Conservation (phyloP, 1,140 invertebrate species). For the Chymomyza costata region DNA sequence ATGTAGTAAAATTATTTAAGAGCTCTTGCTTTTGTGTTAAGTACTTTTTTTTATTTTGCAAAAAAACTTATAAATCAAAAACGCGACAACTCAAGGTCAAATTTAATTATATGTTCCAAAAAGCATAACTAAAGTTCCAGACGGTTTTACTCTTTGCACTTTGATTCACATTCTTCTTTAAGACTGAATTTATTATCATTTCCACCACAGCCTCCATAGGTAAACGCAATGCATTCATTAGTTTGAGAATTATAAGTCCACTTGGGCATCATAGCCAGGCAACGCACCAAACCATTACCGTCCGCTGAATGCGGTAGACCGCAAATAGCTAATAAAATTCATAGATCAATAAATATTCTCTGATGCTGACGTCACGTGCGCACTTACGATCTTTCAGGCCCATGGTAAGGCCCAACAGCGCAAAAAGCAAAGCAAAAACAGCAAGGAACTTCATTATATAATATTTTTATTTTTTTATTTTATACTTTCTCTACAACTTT, state of each 20-base stretch:
- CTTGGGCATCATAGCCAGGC: constrained; percentile 74
- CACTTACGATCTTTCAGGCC: constrained; percentile 44
- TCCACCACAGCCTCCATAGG: constrained; percentile 88
- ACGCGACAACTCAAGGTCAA: no score
- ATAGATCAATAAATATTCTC: neutral
- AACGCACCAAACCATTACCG: constrained; percentile 52
- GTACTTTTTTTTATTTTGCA: no score
- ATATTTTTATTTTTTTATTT: no score
- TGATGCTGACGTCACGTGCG: no score
- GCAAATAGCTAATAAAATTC: constrained; percentile 25
- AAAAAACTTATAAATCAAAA: no score
- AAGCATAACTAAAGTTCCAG: no score
- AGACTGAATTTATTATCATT: constrained; percentile 88
- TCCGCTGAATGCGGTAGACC: constrained; percentile 18
- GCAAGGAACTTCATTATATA: constrained; percentile 45
- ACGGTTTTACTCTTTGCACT: constrained; percentile 53
- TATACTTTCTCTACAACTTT: no score
- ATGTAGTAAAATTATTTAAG: no score
- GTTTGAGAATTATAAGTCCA: constrained; percentile 87
- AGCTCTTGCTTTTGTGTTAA: no score
- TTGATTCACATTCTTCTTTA: constrained; percentile 25
- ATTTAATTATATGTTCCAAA: no score
- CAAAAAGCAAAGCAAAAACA: constrained; percentile 32
- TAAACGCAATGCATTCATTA: constrained; percentile 84
- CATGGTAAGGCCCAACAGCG: constrained; percentile 35